Conservation (phyloP, 2,113 vertebrate species). For the Rhinoptilus africanus region DNA sequence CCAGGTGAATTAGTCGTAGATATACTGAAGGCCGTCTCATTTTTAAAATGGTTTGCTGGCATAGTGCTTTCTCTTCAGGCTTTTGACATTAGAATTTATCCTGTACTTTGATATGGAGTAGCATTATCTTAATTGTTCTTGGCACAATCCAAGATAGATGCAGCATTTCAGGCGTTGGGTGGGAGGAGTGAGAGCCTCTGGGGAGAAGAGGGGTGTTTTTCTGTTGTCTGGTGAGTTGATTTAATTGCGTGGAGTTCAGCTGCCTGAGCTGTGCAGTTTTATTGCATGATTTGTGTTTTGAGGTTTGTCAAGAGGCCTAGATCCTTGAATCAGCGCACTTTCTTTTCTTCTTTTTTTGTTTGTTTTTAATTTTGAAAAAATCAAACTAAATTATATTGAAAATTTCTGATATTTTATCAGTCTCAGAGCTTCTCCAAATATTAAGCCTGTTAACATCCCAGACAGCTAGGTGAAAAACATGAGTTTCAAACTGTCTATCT, state of each 20-base stretch:
- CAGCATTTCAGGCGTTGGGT: neutral
- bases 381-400: neutral
- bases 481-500: neutral
- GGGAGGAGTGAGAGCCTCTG: neutral
- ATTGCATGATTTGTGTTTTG: slow-evolving; percentile 4
- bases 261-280: neutral
- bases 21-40: fast-evolving
- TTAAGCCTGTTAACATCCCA: neutral
- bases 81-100: neutral
- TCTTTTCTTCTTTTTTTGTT: neutral
- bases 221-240: slow-evolving; percentile 25
- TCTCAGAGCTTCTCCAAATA: neutral
- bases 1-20: neutral
- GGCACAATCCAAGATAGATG: neutral
- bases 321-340: neutral
- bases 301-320: neutral
- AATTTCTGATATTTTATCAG: neutral
- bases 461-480: neutral
- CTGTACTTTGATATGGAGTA: neutral
- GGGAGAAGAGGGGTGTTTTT: neutral
- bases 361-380: neutral
- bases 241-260: slow-evolving; percentile 26
- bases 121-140: neutral
- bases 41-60: neutral
- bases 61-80: neutral